Percentiles rank a stretch among this genome's conserved stretches.
These are phyloP conservation scores for Megaceryle maxima DNA, from an alignment of 2,113 vertebrate genomes.

Conservation along the genomic window DNA sequence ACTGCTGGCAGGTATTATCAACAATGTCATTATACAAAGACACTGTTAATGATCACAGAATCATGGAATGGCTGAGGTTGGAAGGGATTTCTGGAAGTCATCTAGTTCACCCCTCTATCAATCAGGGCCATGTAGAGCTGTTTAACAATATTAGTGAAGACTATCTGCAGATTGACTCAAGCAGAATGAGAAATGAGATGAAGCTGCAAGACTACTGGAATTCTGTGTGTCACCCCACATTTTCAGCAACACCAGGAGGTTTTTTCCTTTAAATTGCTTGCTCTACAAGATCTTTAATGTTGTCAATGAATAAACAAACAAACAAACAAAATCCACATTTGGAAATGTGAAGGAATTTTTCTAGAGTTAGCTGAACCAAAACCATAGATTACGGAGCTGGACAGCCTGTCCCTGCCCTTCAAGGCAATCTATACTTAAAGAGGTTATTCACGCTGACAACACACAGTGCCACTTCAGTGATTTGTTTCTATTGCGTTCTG, in stretches of 20 bases:
- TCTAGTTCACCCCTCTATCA: not conserved
- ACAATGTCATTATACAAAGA: not conserved
- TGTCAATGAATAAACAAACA: too few relatives aligned
- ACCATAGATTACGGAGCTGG: too few relatives aligned
- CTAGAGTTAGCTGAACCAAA: too few relatives aligned
- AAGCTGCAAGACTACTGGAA: not conserved
- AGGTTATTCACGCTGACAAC: not conserved
- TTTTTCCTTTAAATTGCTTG: not conserved
- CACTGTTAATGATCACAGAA: not conserved
- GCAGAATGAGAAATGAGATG: not conserved
- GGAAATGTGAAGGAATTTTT: too few relatives aligned
- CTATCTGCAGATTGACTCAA: not conserved
- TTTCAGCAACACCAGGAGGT: not conserved
- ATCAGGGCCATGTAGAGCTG: not conserved
- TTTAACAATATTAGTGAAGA: not conserved
- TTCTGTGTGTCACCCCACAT: not conserved
- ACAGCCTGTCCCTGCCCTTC: not conserved
- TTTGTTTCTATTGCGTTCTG: not conserved
- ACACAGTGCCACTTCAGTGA: not conserved
- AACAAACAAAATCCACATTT: too few relatives aligned
- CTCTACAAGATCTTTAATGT: not conserved
- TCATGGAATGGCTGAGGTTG: not conserved
- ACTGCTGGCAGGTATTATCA: not conserved
- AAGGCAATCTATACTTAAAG: not conserved
- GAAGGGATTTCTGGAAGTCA: not conserved